phyloP scores from a whole-genome alignment of 2,797 vertebrate species.

The Lacerta bilineata region DNA sequence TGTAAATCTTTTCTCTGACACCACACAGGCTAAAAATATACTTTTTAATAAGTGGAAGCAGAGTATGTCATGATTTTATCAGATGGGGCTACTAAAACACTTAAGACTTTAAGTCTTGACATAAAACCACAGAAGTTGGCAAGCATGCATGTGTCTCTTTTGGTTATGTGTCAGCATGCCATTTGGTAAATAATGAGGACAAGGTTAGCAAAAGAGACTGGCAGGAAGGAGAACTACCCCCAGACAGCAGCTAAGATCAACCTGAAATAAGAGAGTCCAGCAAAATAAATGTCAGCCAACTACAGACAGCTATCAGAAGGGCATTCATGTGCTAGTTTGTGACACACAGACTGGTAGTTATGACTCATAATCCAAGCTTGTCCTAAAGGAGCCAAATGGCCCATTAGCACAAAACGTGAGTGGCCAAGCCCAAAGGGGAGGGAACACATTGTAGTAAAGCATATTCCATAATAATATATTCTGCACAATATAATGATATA shows the following conservation, averaged over 20 bases:
- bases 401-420: not conserved
- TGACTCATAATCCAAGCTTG: not conserved
- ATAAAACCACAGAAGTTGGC: conserved; percentile 21
- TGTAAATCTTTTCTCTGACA: conserved; percentile 43
- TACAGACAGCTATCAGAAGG: not conserved
- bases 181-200: conserved; percentile 10
- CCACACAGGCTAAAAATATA: conserved; percentile 30
- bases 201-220: not conserved
- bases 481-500: not conserved
- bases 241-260: not conserved
- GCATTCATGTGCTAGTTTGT: not conserved
- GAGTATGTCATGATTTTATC: conserved; percentile 30
- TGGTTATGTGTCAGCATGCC: not conserved
- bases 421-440: not conserved
- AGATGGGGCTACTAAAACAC: conserved; percentile 28
- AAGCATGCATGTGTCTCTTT: not conserved
- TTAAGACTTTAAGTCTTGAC: not conserved
- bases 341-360: not conserved
- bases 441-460: not conserved
- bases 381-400: not conserved
- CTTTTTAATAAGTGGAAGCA: conserved; percentile 28
- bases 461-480: not conserved
- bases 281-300: not conserved
- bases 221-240: not conserved
- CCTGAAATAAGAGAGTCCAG: not conserved